Evolutionary conservation across 2,888 invertebrate species (phyloP).

Genomic region (Microplitis deprimator): DNA sequence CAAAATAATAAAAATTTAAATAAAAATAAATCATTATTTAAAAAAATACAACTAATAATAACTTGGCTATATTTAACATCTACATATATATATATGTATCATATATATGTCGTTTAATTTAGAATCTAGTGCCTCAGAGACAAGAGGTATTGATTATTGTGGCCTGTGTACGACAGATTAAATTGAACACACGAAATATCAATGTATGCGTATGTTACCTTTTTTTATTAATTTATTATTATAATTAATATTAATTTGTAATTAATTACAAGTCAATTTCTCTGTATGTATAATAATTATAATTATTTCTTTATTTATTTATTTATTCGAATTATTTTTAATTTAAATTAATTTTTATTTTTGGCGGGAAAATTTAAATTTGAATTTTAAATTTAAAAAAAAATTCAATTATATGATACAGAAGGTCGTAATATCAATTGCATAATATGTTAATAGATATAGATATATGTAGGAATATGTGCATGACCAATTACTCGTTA

Average conservation of each 20-base stretch:
- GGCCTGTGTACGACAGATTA: neutral
- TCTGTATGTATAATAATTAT: neutral
- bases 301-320: neutral
- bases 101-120: conserved; percentile 16
- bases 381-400: too few species aligned
- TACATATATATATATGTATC: neutral
- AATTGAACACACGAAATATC: neutral
- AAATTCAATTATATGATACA: too few species aligned
- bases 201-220: conserved; percentile 6
- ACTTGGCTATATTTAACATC: conserved; percentile 7
- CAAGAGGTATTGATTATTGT: conserved; percentile 23
- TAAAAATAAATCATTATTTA: neutral
- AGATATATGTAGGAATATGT: too few species aligned
- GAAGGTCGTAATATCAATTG: too few species aligned
- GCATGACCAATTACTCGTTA: too few species aligned
- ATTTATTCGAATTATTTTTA: neutral
- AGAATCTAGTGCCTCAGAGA: conserved; percentile 12
- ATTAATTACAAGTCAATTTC: neutral
- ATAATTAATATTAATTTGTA: neutral
- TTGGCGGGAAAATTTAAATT: too few species aligned
- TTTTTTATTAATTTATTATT: neutral
- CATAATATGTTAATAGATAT: too few species aligned
- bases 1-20: conserved; percentile 2
- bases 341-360: too few species aligned
- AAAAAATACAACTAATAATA: neutral